phyloP scores from a whole-genome alignment of 2,797 vertebrate species.

The Mus minutoides region DNA sequence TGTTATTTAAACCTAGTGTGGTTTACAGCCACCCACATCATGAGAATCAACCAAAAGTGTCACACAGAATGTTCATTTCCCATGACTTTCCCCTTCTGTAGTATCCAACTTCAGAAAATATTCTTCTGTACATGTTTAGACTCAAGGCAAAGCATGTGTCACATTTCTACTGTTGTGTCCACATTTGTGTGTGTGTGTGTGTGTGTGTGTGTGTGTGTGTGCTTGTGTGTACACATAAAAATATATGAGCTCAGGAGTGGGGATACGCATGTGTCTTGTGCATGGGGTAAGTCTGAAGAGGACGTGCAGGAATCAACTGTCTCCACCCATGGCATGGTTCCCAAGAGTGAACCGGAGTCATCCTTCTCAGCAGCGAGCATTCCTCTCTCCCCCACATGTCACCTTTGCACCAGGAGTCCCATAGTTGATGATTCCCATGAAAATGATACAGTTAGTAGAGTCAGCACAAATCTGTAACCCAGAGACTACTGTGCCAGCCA shows the following conservation, averaged over 20 bases:
- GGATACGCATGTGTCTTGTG: background rate
- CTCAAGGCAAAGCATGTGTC: background rate
- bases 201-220: background rate
- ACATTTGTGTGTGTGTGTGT: background rate
- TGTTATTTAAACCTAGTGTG: background rate
- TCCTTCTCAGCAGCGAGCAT: background rate
- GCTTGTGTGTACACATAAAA: rapidly evolving
- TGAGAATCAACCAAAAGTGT: background rate
- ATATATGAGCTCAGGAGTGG: background rate
- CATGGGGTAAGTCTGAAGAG: background rate
- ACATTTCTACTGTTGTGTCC: background rate
- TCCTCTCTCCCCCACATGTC: background rate
- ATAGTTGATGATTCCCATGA: background rate
- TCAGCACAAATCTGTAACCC: background rate
- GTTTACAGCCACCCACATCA: background rate
- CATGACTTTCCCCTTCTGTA: background rate
- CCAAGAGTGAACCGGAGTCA: background rate
- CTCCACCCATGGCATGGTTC: background rate
- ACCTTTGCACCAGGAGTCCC: background rate
- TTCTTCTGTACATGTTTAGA: background rate
- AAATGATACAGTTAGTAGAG: slow-evolving; percentile 28
- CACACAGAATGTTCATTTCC: background rate
- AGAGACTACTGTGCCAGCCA: background rate
- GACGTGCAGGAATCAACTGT: background rate
- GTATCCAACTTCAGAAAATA: slow-evolving; percentile 1